phyloP scores from a whole-genome alignment of 2,113 vertebrate species.

The Entosphenus tridentatus region DNA sequence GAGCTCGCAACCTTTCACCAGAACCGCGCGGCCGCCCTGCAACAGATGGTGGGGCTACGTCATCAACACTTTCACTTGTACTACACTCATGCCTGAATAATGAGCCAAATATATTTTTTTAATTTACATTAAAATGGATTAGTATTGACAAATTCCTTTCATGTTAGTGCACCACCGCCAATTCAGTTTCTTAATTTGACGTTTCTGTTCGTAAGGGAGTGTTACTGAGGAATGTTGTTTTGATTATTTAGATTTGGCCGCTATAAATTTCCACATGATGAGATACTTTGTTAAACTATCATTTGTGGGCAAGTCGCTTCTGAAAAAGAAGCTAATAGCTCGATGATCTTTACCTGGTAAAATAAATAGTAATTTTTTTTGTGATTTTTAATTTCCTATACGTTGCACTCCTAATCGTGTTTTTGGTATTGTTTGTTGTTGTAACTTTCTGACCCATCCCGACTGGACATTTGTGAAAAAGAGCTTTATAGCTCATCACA shows the following conservation, averaged over 20 bases:
- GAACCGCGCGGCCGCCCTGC: constrained; percentile 3
- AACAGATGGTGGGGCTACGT: neutral
- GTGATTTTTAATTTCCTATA: neutral
- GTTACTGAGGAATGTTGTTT: neutral
- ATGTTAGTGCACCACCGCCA: neutral
- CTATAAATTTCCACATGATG: too few species aligned
- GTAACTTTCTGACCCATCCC: too few species aligned
- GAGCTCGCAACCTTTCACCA: neutral
- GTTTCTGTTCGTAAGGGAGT: neutral
- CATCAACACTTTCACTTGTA: too few species aligned
- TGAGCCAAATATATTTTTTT: neutral
- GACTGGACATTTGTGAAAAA: too few species aligned
- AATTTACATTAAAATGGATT: neutral
- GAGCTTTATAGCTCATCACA: neutral
- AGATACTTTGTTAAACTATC: too few species aligned
- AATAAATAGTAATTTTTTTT: neutral
- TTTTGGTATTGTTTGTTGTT: neutral
- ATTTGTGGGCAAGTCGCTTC: too few species aligned
- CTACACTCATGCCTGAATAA: too few species aligned
- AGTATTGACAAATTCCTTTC: neutral
- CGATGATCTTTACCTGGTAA: neutral
- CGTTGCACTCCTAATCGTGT: neutral
- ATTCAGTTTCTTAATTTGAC: neutral
- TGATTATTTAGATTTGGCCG: too few species aligned
- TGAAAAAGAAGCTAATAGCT: too few species aligned